phyloP scores from a whole-genome alignment of 2,888 invertebrate genomes.

The Trilocha varians region DNA sequence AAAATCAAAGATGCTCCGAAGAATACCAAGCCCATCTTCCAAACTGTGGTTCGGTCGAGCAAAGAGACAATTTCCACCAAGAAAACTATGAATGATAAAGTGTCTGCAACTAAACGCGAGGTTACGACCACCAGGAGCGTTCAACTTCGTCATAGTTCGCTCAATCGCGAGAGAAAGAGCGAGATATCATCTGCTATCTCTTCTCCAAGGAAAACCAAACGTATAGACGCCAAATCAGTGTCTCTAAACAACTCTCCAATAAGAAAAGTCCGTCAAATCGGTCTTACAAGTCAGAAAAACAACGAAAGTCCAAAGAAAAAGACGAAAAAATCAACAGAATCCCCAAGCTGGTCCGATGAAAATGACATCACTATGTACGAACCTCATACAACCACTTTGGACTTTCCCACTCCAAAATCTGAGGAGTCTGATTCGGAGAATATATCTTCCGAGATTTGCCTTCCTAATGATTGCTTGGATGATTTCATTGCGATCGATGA shows the following conservation, averaged over 20 bases:
- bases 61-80: slow-evolving; percentile 45
- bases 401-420: slow-evolving; percentile 46
- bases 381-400: slow-evolving; percentile 58
- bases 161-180: slow-evolving; percentile 53
- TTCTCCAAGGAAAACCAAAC: slow-evolving; percentile 59
- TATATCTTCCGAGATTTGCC: slow-evolving; percentile 54
- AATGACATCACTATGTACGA: slow-evolving; percentile 68
- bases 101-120: slow-evolving; percentile 47
- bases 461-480: slow-evolving; percentile 60
- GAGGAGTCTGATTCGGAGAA: slow-evolving; percentile 63
- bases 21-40: slow-evolving; percentile 58
- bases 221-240: slow-evolving; percentile 62
- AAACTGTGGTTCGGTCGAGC: slow-evolving; percentile 53
- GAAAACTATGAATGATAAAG: slow-evolving; percentile 43
- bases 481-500: slow-evolving; percentile 61
- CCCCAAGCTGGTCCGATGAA: slow-evolving; percentile 44
- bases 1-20: slow-evolving; percentile 43
- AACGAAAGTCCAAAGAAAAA: slow-evolving; percentile 59
- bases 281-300: slow-evolving; percentile 44
- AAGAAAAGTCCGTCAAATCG: slow-evolving; percentile 60
- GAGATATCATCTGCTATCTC: slow-evolving; percentile 55
- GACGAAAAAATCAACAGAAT: slow-evolving; percentile 38
- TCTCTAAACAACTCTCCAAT: slow-evolving; percentile 64
- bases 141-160: slow-evolving; percentile 55
- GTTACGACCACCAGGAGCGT: slow-evolving; percentile 47